Evolutionary conservation across 2,888 invertebrate genomes (phyloP).

Genomic region (Mesorhabditis spiculigera): DNA sequence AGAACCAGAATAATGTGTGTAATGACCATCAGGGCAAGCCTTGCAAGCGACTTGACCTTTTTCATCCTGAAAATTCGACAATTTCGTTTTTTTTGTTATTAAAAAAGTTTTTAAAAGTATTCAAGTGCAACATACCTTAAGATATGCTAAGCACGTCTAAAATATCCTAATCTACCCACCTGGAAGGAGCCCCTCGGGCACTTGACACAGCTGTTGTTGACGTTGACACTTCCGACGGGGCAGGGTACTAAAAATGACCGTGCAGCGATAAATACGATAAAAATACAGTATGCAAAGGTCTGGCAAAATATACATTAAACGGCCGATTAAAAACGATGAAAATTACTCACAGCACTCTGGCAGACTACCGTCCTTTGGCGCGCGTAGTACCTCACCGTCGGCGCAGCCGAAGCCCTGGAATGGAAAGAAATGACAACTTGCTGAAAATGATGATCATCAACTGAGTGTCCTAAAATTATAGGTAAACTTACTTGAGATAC

Average conservation of each 20-base stretch:
- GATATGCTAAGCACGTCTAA: slow-evolving; percentile 67
- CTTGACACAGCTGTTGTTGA: slow-evolving; percentile 80
- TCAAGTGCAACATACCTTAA: background rate
- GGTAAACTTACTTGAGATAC: background rate
- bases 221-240: slow-evolving; percentile 89
- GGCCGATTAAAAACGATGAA: background rate
- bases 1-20: slow-evolving; percentile 77
- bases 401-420: slow-evolving; percentile 86
- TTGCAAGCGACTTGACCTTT: slow-evolving; percentile 76
- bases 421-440: slow-evolving; percentile 68
- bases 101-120: background rate
- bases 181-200: slow-evolving; percentile 86
- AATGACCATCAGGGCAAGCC: slow-evolving; percentile 88
- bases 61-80: slow-evolving; percentile 28
- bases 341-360: slow-evolving; percentile 79
- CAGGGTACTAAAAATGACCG: slow-evolving; percentile 75
- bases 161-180: slow-evolving; percentile 58
- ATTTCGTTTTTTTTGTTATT: background rate
- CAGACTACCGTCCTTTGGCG: slow-evolving; percentile 77
- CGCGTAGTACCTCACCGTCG: slow-evolving; percentile 86
- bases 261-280: background rate
- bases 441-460: slow-evolving; percentile 7
- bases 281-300: background rate
- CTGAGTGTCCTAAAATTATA: background rate
- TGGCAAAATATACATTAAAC: background rate